Conservation (phyloP, 1,140 invertebrate genomes). For the Drosophila obscura region DNA sequence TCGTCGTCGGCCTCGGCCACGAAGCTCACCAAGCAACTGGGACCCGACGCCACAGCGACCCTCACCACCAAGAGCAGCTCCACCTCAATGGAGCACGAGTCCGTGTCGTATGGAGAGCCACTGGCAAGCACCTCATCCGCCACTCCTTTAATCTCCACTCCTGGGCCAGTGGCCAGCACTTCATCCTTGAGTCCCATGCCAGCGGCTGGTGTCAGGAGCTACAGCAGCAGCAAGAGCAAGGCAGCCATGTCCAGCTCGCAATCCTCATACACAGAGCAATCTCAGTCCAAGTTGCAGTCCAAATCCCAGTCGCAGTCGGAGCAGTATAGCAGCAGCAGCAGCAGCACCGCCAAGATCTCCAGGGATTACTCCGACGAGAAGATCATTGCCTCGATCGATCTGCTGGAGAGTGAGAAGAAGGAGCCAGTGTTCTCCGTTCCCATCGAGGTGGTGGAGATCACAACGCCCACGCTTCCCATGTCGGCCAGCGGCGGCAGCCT, state of each 20-base stretch:
- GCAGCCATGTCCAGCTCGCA: conserved; percentile 16
- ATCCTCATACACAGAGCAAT: conserved; percentile 44
- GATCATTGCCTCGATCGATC: conserved; percentile 78
- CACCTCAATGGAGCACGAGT: conserved; percentile 67
- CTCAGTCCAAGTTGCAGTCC: conserved; percentile 53
- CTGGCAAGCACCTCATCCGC: conserved; percentile 17
- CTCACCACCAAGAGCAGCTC: conserved; percentile 63
- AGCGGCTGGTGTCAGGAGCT: conserved; percentile 52
- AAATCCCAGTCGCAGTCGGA: conserved; percentile 55
- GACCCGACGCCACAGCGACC: conserved; percentile 69
- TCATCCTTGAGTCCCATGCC: conserved; percentile 11
- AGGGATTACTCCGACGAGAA: conserved; percentile 67
- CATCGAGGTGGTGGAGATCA: conserved; percentile 79
- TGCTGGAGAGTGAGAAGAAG: conserved; percentile 78
- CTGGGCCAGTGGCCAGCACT: conserved; percentile 20
- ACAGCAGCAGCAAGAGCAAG: conserved; percentile 46
- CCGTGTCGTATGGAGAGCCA: conserved; percentile 48
- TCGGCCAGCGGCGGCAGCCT: conserved; percentile 64
- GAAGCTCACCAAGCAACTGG: conserved; percentile 65
- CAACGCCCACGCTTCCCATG: conserved; percentile 42
- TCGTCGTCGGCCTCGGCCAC: conserved; percentile 67
- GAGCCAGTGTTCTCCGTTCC: conserved; percentile 81
- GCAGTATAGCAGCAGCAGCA: conserved; percentile 52
- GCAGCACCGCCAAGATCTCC: conserved; percentile 53
- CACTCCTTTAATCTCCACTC: not conserved